Evolutionary conservation across 2,113 vertebrate species (phyloP).

Genomic region (Saimiri boliviensis): DNA sequence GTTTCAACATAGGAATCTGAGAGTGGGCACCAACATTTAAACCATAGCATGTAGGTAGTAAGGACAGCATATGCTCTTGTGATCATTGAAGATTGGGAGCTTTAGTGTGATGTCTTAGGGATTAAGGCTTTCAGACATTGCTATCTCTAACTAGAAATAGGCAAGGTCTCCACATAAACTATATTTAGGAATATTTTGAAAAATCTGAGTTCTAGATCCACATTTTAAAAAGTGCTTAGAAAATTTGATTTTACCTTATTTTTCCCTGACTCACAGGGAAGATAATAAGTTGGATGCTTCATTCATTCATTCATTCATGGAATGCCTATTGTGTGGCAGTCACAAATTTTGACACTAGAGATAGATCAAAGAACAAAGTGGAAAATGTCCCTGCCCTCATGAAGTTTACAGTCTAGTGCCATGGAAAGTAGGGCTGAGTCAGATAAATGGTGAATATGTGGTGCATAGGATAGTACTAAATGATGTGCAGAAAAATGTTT

Average conservation of each 20-base stretch:
- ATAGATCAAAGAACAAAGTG: neutral
- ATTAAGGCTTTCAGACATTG: neutral
- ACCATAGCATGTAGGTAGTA: neutral
- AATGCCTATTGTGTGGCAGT: neutral
- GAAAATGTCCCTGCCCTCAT: neutral
- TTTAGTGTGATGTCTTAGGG: neutral
- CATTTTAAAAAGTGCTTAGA: neutral
- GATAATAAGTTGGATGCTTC: neutral
- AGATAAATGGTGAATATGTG: neutral
- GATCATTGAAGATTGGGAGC: neutral
- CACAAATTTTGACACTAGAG: neutral
- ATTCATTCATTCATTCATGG: neutral
- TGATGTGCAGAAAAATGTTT: neutral
- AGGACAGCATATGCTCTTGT: neutral
- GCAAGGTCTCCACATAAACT: neutral
- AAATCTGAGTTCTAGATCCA: neutral
- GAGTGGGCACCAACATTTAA: neutral
- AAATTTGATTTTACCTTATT: conserved; percentile 35
- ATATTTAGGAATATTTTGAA: neutral
- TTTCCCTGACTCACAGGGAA: neutral
- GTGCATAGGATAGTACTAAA: neutral
- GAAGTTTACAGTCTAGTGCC: neutral
- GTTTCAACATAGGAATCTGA: neutral
- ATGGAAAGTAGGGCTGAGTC: neutral
- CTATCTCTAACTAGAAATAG: neutral